Conservation (phyloP, 1,140 invertebrate genomes). For the Rhopalosiphum maidis region DNA sequence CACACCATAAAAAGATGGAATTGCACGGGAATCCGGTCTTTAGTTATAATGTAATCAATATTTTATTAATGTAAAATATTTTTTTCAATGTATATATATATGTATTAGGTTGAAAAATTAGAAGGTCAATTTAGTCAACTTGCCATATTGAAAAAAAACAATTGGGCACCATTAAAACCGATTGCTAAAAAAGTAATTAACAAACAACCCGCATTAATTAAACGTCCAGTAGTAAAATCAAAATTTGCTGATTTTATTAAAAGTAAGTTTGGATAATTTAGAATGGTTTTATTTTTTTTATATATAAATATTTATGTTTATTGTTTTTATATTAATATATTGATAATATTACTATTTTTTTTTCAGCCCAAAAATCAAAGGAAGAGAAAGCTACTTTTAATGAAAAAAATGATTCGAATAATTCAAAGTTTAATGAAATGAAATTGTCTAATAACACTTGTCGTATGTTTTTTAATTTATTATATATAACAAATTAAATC, state of each 20-base stretch:
- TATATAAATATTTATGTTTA: neutral
- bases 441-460: slow-evolving; percentile 31
- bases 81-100: neutral
- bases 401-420: neutral
- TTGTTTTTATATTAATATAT: neutral
- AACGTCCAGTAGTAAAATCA: slow-evolving; percentile 26
- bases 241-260: slow-evolving; percentile 43
- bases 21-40: too few relatives aligned
- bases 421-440: slow-evolving; percentile 33
- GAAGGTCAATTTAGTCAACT: slow-evolving; percentile 38
- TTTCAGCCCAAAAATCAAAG: neutral
- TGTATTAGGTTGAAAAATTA: slow-evolving; percentile 35
- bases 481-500: neutral
- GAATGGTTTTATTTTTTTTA: neutral
- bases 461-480: neutral
- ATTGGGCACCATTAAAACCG: slow-evolving; percentile 20
- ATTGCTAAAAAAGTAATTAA: slow-evolving; percentile 48
- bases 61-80: neutral
- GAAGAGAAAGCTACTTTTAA: neutral
- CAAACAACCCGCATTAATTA: neutral
- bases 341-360: neutral
- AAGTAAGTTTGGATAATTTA: slow-evolving; percentile 18
- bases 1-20: too few relatives aligned
- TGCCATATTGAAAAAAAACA: slow-evolving; percentile 24
- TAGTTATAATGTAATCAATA: neutral